Conservation (phyloP, 2,113 vertebrate species). For the Ciconia boyciana region DNA sequence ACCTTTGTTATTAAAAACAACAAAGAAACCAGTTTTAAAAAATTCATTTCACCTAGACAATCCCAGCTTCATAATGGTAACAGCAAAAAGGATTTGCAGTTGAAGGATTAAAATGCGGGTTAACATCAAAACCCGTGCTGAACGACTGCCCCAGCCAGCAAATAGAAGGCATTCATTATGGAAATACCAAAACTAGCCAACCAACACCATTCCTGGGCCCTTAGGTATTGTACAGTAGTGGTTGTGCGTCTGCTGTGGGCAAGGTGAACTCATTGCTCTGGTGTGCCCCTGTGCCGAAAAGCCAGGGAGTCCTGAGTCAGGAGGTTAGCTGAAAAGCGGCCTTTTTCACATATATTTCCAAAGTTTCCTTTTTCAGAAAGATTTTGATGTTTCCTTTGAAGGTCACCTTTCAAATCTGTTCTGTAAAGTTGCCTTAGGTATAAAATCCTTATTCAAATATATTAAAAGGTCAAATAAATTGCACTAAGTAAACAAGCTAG, state of each 20-base stretch:
- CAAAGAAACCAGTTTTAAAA: background rate
- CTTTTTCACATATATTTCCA: constrained; percentile 25
- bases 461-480: constrained; percentile 74
- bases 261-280: background rate
- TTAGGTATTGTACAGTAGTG: background rate
- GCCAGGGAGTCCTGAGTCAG: constrained; percentile 18
- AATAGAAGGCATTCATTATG: background rate
- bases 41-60: background rate
- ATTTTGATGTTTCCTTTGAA: constrained; percentile 61
- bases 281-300: background rate
- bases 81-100: constrained; percentile 22
- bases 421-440: constrained; percentile 53
- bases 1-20: background rate
- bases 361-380: constrained; percentile 43
- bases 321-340: constrained; percentile 29
- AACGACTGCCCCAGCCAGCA: background rate
- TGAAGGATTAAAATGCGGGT: background rate
- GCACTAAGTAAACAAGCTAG: constrained; percentile 55
- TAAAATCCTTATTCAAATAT: constrained; percentile 72
- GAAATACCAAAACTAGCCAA: background rate
- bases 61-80: background rate
- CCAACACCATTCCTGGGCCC: background rate
- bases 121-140: background rate
- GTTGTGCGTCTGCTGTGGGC: constrained; percentile 30
- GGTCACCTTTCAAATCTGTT: constrained; percentile 61